Evolutionary conservation across 2,888 invertebrate genomes (phyloP).

Genomic region (Phengaris alcon): DNA sequence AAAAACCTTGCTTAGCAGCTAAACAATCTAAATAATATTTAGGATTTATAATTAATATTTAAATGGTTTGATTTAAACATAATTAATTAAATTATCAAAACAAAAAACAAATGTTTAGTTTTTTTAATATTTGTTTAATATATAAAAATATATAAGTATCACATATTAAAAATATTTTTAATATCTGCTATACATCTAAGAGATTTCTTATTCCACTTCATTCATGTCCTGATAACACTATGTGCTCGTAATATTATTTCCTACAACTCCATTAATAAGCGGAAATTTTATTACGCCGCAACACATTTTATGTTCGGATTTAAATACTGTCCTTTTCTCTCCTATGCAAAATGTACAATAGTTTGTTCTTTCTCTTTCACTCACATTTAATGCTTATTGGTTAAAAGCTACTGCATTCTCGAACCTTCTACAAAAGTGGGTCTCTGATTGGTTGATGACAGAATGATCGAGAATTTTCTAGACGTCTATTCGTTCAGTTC

Average conservation of each 20-base stretch:
- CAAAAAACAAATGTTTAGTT: too few species aligned
- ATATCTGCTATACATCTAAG: too few species aligned
- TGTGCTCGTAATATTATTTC: neutral
- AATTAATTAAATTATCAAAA: too few species aligned
- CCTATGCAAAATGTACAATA: conserved; percentile 24
- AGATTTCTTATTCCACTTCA: too few species aligned
- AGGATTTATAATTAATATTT: too few species aligned
- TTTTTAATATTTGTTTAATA: too few species aligned
- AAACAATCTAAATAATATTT: too few species aligned
- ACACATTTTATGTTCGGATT: neutral
- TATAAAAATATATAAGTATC: too few species aligned
- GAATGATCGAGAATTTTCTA: conserved; percentile 12
- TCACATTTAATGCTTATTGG: conserved; percentile 45
- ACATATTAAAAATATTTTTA: too few species aligned
- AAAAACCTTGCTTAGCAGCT: too few species aligned
- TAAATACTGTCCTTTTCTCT: conserved; percentile 32
- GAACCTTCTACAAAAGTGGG: conserved; percentile 3
- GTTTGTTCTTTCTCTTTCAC: conserved; percentile 28
- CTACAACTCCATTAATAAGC: neutral
- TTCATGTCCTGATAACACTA: too few species aligned
- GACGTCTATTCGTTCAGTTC: neutral
- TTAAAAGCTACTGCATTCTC: conserved; percentile 40
- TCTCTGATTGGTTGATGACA: conserved; percentile 3
- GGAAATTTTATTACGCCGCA: conserved; percentile 7
- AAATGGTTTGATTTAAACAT: too few species aligned